These are phyloP conservation scores for Karalla daura DNA, from an alignment of 2,797 vertebrate species.

Conservation along the genomic window DNA sequence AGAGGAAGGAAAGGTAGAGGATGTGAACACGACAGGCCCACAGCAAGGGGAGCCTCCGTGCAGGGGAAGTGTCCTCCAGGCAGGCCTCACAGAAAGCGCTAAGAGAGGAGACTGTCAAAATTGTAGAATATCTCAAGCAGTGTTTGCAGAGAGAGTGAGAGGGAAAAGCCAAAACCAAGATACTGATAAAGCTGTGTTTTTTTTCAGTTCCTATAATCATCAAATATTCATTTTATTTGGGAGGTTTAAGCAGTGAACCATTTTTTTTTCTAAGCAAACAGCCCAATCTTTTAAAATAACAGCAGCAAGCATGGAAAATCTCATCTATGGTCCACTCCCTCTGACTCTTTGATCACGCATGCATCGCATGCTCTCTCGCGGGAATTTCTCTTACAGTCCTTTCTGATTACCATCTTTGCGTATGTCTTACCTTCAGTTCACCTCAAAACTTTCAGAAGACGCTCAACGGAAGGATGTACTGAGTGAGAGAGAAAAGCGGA, in stretches of 20 bases:
- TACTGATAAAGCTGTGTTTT: conserved; percentile 19
- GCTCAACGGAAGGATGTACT: conserved; percentile 17
- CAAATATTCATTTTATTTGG: conserved; percentile 39
- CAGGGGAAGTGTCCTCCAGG: conserved; percentile 26
- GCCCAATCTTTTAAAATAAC: conserved; percentile 40
- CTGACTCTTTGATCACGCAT: conserved; percentile 59
- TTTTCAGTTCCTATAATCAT: conserved; percentile 23
- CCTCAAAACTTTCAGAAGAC: conserved; percentile 62
- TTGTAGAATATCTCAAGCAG: conserved; percentile 15
- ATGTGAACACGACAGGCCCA: conserved; percentile 28
- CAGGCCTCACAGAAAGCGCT: conserved; percentile 16
- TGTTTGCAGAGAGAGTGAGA: background rate
- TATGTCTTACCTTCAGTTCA: conserved; percentile 67
- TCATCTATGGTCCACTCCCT: conserved; percentile 13
- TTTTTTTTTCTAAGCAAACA: conserved; percentile 44
- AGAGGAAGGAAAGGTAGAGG: conserved; percentile 37
- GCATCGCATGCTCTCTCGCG: conserved; percentile 39
- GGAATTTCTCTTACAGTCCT: conserved; percentile 43
- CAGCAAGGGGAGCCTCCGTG: conserved; percentile 15
- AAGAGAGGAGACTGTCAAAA: conserved; percentile 20
- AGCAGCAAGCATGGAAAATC: conserved; percentile 18
- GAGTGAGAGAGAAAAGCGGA: conserved; percentile 8
- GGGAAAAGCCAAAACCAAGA: conserved; percentile 20
- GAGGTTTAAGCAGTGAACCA: conserved; percentile 12
- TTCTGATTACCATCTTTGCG: conserved; percentile 56